Base-by-base conservation (phyloP, 2,888 invertebrate genomes). In the Mimumesa dahlbomi region DNA sequence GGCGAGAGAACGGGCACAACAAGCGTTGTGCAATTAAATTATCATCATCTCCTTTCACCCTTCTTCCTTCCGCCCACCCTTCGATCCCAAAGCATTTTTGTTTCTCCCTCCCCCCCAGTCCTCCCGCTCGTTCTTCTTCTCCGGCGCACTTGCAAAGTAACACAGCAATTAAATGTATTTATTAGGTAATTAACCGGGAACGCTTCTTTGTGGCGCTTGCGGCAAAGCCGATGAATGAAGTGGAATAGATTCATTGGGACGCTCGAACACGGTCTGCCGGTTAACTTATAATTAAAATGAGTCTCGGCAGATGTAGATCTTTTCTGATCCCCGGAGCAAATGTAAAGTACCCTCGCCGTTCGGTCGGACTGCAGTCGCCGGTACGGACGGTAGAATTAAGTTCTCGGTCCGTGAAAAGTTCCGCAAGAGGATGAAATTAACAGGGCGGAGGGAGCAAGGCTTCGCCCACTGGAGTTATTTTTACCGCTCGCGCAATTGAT, bases 21-120 rank as follows among this genome's bases (percentile, higher is more conserved):
- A 54, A 75, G 52, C 68, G 59, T 66, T 50, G 67, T 46, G 69
- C 75, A 77, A 79, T 79, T 79, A 79, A 80, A 79, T 79, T 79
- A 79, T 70, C 80, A 72, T 79, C 80, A 66, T 80, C 62, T 58
- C 62, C 48, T 48, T 54, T 31, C 42, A 19, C 2, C 46, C 59
- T 9, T 34, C 18, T 16, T 29, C 42, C 22, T n/a, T n/a, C n/a
- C n/a, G n/a, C n/a, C n/a, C n/a, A n/a, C 25, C 16, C 11, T 34
- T 50, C 31, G 7, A 18, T 48, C n/a, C 43, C 19, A 34, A 29
- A 6, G 21, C n/a, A n/a, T n/a, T n/a, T n/a, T n/a, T n/a, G n/a
- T n/a, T n/a, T n/a, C n/a, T n/a, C n/a, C n/a, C n/a, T n/a, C n/a
- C n/a, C n/a, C n/a, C n/a, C n/a, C n/a, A n/a, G n/a, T n/a, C n/a